Evolutionary conservation across 1,140 invertebrate species (phyloP).

Genomic region (Sarcophaga peregrina): DNA sequence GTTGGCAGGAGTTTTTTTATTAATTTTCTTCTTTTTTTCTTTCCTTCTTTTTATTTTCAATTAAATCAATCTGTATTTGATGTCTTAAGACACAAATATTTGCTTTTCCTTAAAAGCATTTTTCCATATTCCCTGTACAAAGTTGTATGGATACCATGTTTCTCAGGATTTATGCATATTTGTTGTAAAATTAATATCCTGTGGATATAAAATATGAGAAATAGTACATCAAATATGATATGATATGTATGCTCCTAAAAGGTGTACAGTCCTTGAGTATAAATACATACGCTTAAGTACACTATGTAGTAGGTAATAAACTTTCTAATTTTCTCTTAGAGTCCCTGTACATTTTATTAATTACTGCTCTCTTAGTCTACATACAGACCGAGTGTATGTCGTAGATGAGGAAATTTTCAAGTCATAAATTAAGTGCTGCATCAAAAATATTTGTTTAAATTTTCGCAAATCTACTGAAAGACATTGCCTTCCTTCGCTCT

Average conservation of each 20-base stretch:
- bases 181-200: neutral
- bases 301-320: too few relatives aligned
- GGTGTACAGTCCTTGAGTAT: neutral
- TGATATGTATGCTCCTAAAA: neutral
- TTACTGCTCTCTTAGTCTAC: neutral
- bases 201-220: neutral
- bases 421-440: constrained; percentile 33
- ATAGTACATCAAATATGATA: neutral
- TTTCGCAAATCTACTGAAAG: neutral
- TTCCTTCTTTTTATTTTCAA: constrained; percentile 9
- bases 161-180: neutral
- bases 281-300: too few relatives aligned
- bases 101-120: constrained; percentile 20
- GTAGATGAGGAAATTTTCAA: neutral
- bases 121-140: neutral
- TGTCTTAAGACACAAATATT: constrained; percentile 35
- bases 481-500: neutral
- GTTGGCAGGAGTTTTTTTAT: neutral
- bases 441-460: constrained; percentile 9
- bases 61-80: constrained; percentile 40
- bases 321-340: neutral
- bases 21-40: neutral
- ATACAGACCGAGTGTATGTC: neutral
- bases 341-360: constrained; percentile 13
- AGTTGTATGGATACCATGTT: too few relatives aligned